Evolutionary conservation across 2,888 invertebrate species (phyloP), one percentile per base, ranked within the genome.

Genomic region (Lacanobia wlatinum): DNA sequence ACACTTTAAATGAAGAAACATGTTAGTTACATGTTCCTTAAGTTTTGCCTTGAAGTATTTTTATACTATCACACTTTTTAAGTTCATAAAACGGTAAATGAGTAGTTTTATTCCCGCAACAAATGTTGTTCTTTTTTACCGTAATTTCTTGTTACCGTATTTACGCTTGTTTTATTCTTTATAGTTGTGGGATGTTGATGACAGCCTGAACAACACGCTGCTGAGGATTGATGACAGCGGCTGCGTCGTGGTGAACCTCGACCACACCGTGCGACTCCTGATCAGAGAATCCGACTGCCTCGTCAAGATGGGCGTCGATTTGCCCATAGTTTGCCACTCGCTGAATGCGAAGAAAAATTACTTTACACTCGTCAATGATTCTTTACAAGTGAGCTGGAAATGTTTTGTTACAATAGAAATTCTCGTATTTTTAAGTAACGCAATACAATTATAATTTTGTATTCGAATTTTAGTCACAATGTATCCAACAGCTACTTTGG

Each of bases 221-320:
- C 91, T 98, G 34, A 94, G 95, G 34, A 96, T 98, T 40, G 97
- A 97, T 82, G 97, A 97, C 38, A 93, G 96, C 8, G 97, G 98
- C 46, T 97, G 97, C 72, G 94, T 98, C 8, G 97, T 97, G 77
- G 98, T 98, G 0, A 98, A 98, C 89, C 92, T 98, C 50, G 98
- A 98, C 90, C 97, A 97, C 46, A 97, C 98, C 0, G 97, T 98
- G 28, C 97, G 97, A 7, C 93, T 98, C 43, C 94, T 98, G 52
- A 98, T 98, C 67, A 96, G 98, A 43, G 99, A 99, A 92, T 97
- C 98, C 0, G 98, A 98, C 90, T 97, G 98, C 89, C 97, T 99
- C 91, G 97, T 98, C 2, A 98, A 98, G 92, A 97, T 98, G 96
- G 97, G 97, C 8, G 93, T 99, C 3, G 97, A 98, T n/a, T 95